A percentile compares a stretch with the other conserved stretches of the same genome.
These are phyloP conservation scores for Holacanthus passer DNA, from an alignment of 2,113 vertebrate genomes.

Conservation along the genomic window DNA sequence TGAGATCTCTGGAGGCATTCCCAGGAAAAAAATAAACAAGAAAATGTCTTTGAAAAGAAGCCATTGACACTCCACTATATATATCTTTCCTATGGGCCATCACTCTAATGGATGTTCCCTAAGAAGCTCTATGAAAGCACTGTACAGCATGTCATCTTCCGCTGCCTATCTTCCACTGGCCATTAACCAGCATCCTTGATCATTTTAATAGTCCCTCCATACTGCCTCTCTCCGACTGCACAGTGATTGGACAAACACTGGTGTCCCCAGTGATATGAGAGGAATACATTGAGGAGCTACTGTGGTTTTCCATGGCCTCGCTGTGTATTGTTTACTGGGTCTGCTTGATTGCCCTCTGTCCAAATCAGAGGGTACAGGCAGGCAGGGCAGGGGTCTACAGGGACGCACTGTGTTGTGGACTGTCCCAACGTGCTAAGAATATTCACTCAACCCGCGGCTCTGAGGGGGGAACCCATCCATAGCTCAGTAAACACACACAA, in stretches of 20 bases:
- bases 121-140: slow-evolving; percentile 60
- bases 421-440: slow-evolving; percentile 80
- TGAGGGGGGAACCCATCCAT: slow-evolving; percentile 67
- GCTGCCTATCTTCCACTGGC: slow-evolving; percentile 61
- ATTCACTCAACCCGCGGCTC: slow-evolving; percentile 75
- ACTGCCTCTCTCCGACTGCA: slow-evolving; percentile 59
- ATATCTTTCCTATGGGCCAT: slow-evolving; percentile 55
- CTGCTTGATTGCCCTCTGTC: slow-evolving; percentile 82
- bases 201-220: slow-evolving; percentile 74
- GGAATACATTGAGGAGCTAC: slow-evolving; percentile 76
- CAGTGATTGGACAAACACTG: slow-evolving; percentile 74
- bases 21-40: slow-evolving; percentile 67
- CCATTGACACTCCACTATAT: slow-evolving; percentile 48
- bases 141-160: slow-evolving; percentile 61
- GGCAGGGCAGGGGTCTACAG: slow-evolving; percentile 75
- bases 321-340: slow-evolving; percentile 80
- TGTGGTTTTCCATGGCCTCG: slow-evolving; percentile 75
- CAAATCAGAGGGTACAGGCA: slow-evolving; percentile 81
- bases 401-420: slow-evolving; percentile 76
- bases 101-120: slow-evolving; percentile 65
- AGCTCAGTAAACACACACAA: slow-evolving; percentile 74
- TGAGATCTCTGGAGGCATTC: slow-evolving; percentile 62
- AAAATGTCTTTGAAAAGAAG: slow-evolving; percentile 60
- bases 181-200: slow-evolving; percentile 76
- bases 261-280: slow-evolving; percentile 71